Evolutionary conservation across 2,113 vertebrate genomes (phyloP), one percentile per base, ranked within the genome.

Genomic region (Nyctibius bracteatus): DNA sequence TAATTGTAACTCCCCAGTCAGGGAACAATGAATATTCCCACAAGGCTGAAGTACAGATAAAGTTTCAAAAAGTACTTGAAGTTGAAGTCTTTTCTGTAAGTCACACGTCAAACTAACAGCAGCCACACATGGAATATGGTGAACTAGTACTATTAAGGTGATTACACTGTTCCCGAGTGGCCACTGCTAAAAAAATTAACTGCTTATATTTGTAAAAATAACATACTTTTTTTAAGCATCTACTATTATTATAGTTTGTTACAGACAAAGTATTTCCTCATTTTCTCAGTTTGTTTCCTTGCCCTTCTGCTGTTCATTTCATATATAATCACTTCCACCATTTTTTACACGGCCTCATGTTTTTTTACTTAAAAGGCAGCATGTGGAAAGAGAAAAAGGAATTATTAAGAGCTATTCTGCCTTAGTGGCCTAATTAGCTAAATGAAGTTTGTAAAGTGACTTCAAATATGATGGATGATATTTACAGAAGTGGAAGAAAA

Each of bases 41-140:
- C 8, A 12, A 24, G 8, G 20, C 68, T 52, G 41, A 83, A 73
- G 28, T 2, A 72, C 20, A 81, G 65, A 37, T 7, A 4, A 12
- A 51, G 39, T 1, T 43, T 41, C 35, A 43, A 70, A 41, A 61
- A 66, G 46, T 25, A 8, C 51, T 21, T 9, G 27, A 61, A 4
- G 1, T 30, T 37, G 17, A 51, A 81, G 67, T 17, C 47, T 37
- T 28, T 49, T 37, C 27, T 51, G 1, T 1, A 63, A 58, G 39
- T 5, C 39, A 8, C 3, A 16, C 6, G 12, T 15, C 52, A 54
- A 67, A 35, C n/a, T 12, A 49, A 19, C 27, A 58, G 30, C 51
- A 75, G 47, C n/a, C 41, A 63, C 7, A 3, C 15, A 7, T 0
- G 1, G 19, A 65, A 37, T 2, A 10, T 2, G 7, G 5, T 17